A percentile compares a stretch with the other conserved stretches of the same genome.
These are phyloP conservation scores for Schizaphis graminum DNA, from an alignment of 2,888 invertebrate species.

Conservation along the genomic window DNA sequence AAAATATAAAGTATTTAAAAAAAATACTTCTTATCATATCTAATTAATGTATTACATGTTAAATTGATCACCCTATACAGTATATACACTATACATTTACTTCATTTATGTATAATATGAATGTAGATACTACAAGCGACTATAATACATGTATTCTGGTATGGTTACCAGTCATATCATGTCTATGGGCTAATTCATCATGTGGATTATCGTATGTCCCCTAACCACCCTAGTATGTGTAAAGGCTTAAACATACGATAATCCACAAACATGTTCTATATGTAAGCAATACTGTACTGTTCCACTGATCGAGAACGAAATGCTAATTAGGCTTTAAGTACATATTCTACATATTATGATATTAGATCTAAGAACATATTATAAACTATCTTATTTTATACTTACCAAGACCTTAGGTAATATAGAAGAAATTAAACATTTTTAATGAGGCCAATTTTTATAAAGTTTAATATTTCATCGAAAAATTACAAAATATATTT, in stretches of 20 bases:
- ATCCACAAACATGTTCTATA: background rate
- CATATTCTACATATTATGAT: background rate
- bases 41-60: background rate
- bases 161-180: background rate
- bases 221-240: background rate
- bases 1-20: background rate
- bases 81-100: background rate
- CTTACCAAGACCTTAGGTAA: background rate
- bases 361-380: background rate
- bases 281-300: no score
- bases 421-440: background rate
- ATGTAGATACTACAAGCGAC: background rate
- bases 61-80: background rate
- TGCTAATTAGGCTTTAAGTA: slow-evolving; percentile 15
- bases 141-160: background rate
- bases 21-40: background rate
- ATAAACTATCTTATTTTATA: background rate
- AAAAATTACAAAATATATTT: background rate
- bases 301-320: background rate
- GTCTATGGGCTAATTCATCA: slow-evolving; percentile 29
- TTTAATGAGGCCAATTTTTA: background rate
- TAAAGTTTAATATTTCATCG: background rate
- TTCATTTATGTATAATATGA: background rate
- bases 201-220: background rate
- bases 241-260: slow-evolving; percentile 20